These are phyloP conservation scores for Oncorhynchus masou DNA, from an alignment of 2,113 vertebrate species.

Conservation along the genomic window DNA sequence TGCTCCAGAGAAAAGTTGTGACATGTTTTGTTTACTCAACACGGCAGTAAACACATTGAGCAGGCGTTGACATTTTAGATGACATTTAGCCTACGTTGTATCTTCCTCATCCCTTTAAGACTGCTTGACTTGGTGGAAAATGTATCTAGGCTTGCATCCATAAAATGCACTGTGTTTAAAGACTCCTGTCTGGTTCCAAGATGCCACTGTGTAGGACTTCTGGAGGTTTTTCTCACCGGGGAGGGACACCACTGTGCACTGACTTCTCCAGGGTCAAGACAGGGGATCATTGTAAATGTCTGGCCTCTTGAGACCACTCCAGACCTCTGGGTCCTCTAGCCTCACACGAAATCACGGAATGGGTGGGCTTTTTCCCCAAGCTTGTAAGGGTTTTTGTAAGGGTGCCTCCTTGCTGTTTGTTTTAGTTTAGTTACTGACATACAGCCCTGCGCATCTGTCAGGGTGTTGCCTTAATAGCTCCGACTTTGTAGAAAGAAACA, in stretches of 20 bases:
- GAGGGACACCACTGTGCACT: not conserved
- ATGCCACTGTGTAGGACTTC: too few relatives aligned
- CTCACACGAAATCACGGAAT: not conserved
- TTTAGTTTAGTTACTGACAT: not conserved
- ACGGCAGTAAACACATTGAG: not conserved
- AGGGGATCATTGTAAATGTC: not conserved
- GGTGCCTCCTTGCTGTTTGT: not conserved
- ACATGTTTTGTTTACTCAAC: not conserved
- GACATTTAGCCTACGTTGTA: too few relatives aligned
- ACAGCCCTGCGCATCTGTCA: not conserved
- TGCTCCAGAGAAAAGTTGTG: not conserved
- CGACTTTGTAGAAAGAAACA: too few relatives aligned
- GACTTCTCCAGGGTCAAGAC: not conserved
- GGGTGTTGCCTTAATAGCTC: not conserved
- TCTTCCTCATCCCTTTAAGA: not conserved
- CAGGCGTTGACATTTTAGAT: not conserved
- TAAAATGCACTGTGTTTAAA: not conserved
- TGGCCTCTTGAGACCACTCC: not conserved
- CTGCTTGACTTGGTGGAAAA: not conserved
- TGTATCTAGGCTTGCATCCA: not conserved
- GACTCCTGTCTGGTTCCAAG: slow-evolving; percentile 1
- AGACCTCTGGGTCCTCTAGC: not conserved
- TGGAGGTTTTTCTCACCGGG: not conserved
- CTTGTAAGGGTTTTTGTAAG: not conserved
- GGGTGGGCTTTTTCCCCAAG: not conserved